Evolutionary conservation across 2,797 vertebrate genomes (phyloP).

Genomic region (Geotrypetes seraphini): DNA sequence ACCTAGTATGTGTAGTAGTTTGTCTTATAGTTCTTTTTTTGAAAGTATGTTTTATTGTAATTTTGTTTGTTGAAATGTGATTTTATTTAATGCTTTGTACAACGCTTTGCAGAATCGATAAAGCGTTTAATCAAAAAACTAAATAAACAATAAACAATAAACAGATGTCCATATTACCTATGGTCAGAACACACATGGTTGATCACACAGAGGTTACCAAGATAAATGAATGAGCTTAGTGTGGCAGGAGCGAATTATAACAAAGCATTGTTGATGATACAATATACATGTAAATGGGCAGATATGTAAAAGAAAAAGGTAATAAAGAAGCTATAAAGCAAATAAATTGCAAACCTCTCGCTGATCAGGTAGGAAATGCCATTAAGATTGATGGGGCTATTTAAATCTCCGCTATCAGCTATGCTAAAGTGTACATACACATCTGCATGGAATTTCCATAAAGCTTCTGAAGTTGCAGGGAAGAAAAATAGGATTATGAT

Average conservation of each 20-base stretch:
- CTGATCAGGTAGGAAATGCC: slow-evolving; percentile 30
- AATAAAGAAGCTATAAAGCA: slow-evolving; percentile 23
- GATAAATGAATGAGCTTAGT: slow-evolving; percentile 1
- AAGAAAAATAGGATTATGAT: slow-evolving; percentile 30
- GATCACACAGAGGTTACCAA: neutral
- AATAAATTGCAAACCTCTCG: slow-evolving; percentile 14
- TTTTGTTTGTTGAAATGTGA: too few species aligned
- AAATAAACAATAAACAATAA: too few species aligned
- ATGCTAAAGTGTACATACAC: slow-evolving; percentile 9
- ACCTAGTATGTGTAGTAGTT: too few species aligned
- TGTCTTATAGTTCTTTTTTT: too few species aligned
- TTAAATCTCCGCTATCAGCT: slow-evolving; percentile 14
- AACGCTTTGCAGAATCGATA: too few species aligned
- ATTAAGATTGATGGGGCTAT: slow-evolving; percentile 31
- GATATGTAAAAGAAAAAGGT: slow-evolving; percentile 5
- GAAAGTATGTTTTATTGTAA: too few species aligned
- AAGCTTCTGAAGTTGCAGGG: slow-evolving; percentile 26
- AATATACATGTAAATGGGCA: slow-evolving; percentile 4
- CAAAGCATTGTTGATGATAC: neutral
- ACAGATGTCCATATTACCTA: neutral
- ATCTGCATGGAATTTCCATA: slow-evolving; percentile 35
- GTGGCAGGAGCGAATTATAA: neutral
- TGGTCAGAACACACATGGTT: neutral
- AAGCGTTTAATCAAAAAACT: too few species aligned
- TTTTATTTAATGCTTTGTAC: too few species aligned